A percentile compares a stretch with the other conserved stretches of the same genome.
Conservation (phyloP, 1,140 invertebrate genomes). For the Ips typographus region DNA sequence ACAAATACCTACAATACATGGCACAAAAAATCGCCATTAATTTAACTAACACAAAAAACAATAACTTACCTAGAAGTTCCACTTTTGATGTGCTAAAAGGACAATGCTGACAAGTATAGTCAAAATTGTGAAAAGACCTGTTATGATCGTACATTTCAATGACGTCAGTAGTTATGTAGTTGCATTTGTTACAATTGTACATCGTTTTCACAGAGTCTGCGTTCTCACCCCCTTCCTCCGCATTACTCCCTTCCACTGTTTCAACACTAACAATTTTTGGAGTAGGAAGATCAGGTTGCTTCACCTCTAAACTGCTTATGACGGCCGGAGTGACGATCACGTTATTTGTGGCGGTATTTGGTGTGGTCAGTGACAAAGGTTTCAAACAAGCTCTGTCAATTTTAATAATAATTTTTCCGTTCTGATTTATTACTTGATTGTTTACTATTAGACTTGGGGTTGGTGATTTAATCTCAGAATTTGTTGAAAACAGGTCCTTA, state of each 20-base stretch:
- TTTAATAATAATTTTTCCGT: constrained; percentile 24
- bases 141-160: constrained; percentile 32
- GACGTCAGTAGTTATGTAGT: constrained; percentile 15
- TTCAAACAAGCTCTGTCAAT: constrained; percentile 19
- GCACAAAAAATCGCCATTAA: too few relatives aligned
- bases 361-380: neutral
- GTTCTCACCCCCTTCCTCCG: neutral
- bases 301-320: neutral
- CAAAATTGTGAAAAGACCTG: constrained; percentile 22
- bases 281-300: neutral
- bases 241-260: neutral
- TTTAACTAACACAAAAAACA: neutral
- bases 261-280: constrained; percentile 9
- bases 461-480: neutral
- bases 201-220: neutral
- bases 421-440: constrained; percentile 18
- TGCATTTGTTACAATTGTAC: constrained; percentile 27
- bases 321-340: neutral
- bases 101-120: constrained; percentile 30
- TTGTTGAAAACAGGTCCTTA: constrained; percentile 23
- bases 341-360: neutral
- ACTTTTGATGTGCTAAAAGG: constrained; percentile 36
- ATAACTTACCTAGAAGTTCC: constrained; percentile 25
- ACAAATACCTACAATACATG: too few relatives aligned
- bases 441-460: constrained; percentile 6